Evolutionary conservation across 2,888 invertebrate genomes (phyloP), one percentile per base, ranked within the genome.

Genomic region (Acanthacorydalis orientalis): DNA sequence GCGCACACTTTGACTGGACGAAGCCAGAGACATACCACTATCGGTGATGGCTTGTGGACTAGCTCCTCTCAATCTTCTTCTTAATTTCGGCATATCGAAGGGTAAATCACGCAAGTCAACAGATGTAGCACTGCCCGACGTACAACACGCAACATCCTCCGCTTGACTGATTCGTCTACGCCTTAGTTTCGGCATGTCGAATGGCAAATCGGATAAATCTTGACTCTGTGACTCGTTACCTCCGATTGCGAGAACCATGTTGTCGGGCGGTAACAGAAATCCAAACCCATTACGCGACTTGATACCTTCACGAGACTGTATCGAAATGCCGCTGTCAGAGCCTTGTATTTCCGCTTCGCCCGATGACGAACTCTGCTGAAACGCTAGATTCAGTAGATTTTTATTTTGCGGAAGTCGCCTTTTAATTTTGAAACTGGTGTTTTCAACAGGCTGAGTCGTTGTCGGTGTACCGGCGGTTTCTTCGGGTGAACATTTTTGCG

Each of bases 71-170:
- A 87, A 66, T 53, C 86, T 77, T 46, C 88, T 70, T 51, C 86
- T 73, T 49, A 90, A 68, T 66, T 90, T 90, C 32, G 90, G 90
- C 90, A 90, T 90, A 63, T 90, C 89, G 63, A 90, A 90, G 48
- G 90, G 90, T 60, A 90, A 71, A 61, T 89, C 79, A 52, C 83
- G 73, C 46, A 88, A 68, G 61, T 89, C 88, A 40, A 86, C 83
- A 11, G 80, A 80, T 8, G 80, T 80, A 39, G 78, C 77, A 57
- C 79, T 79, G 37, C 79, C 77, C 7, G 78, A 79, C 54, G 84
- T 84, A 47, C 83, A 83, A 54, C 84, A 84, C 47, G 83, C 83
- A 9, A 70, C 70, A 52, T 72, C 78, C 59, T 77, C 77, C 58
- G 81, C 79, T 56, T 80, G 59, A 16, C 75, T 74, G 49, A 78